Conservation (phyloP, 2,113 vertebrate genomes). For the Rhegmatorhina hoffmannsi region DNA sequence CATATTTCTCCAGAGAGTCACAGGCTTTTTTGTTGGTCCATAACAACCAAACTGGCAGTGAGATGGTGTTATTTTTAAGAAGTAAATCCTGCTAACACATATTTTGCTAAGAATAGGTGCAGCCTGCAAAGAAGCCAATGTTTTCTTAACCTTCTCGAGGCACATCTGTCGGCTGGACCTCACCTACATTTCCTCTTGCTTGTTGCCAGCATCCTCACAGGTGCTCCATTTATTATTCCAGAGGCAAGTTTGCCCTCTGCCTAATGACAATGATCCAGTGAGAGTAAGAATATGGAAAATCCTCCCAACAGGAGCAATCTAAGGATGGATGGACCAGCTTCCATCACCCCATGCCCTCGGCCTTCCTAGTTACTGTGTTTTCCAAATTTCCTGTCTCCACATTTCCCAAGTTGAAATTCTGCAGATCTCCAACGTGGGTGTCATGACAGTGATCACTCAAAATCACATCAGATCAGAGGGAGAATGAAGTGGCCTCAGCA, state of each 20-base stretch:
- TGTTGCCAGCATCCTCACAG: background rate
- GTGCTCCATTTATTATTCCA: background rate
- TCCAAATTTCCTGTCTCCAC: background rate
- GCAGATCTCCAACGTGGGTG: background rate
- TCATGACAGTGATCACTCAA: background rate
- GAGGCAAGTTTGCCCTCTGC: background rate
- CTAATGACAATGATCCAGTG: background rate
- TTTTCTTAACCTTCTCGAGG: conserved; percentile 22
- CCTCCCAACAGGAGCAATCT: background rate
- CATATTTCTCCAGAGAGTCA: background rate
- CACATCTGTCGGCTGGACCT: background rate
- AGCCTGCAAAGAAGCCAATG: background rate
- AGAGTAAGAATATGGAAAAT: background rate
- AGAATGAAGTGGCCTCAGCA: background rate
- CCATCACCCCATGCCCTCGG: background rate
- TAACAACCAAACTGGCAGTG: background rate
- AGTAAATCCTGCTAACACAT: background rate
- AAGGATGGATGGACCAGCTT: background rate
- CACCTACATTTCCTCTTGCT: background rate
- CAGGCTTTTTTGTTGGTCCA: background rate
- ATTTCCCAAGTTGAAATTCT: background rate
- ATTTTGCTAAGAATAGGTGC: conserved; percentile 51
- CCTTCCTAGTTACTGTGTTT: background rate
- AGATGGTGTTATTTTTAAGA: conserved; percentile 35
- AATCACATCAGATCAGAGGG: background rate